Base-by-base conservation (phyloP, 1,140 invertebrate genomes). In the Lasioglossum baleicum region DNA sequence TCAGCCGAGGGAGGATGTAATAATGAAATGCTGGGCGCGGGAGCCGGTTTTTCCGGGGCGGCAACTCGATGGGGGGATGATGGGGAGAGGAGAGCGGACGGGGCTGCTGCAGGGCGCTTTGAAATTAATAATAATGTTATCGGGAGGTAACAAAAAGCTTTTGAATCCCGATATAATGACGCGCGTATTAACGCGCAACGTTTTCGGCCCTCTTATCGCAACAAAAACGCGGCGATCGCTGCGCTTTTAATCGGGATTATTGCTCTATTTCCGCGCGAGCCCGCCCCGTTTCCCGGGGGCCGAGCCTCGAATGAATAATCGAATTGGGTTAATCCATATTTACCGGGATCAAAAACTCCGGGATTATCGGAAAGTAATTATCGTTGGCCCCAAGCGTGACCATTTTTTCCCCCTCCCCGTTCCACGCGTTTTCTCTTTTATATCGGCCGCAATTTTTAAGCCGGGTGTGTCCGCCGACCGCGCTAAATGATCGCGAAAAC, bases 101-200 rank as follows among this genome's bases (percentile, higher is more conserved):
- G 31, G 8, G 7, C n/a, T 8, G 56, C 8, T 8, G 56, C 8
- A 13, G 15, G 40, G 7, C 60, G 66, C 72, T 77, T 77, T 77
- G 68, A 79, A 79, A 82, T 82, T 78, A 82, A 82, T 82, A 82
- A 82, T 79, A 79, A 82, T 79, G 75, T 82, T 82, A 82, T 82
- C 67, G 64, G 63, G 68, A 61, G 75, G 68, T 82, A 71, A 77
- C 80, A 78, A 72, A 82, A 82, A 82, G 80, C 80, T 79, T 79
- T 82, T 58, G 67, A 77, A 81, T 81, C 74, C 66, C 67, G 65
- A 79, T 80, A 80, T 82, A 82, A 82, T 71, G 75, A 79, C 61
- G 75, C 68, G 64, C 63, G 75, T 79, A 82, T 82, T 82, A 82
- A 78, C 68, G 80, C 66, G 68, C 72, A 8, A n/a, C 69, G 80